phyloP scores from a whole-genome alignment of 2,888 invertebrate genomes.

The Leucophora obtusa region DNA sequence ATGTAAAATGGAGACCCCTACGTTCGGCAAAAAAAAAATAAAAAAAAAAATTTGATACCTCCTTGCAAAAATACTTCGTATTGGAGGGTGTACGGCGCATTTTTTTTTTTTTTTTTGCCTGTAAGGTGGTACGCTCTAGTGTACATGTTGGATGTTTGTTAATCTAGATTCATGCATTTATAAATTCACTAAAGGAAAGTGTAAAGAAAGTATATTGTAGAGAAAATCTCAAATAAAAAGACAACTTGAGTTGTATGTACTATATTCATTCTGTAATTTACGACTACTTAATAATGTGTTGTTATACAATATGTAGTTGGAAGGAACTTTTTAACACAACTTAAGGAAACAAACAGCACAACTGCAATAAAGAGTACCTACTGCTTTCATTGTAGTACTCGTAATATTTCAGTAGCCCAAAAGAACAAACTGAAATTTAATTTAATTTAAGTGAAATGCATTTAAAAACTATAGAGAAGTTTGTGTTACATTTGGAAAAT shows the following conservation, averaged over 20 bases:
- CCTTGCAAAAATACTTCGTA: too few relatives aligned
- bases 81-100: too few relatives aligned
- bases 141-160: not conserved
- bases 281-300: constrained; percentile 30
- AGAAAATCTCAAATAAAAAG: not conserved
- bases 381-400: not conserved
- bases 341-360: constrained; percentile 19
- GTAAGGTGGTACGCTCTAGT: too few relatives aligned
- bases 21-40: too few relatives aligned
- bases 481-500: too few relatives aligned
- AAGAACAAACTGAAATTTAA: constrained; percentile 22
- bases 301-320: not conserved
- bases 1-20: too few relatives aligned
- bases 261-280: constrained; percentile 32
- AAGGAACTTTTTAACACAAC: constrained; percentile 13
- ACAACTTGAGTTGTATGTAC: not conserved
- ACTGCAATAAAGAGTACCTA: not conserved
- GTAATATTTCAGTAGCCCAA: constrained; percentile 2
- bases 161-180: too few relatives aligned
- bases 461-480: not conserved
- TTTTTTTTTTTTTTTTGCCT: too few relatives aligned
- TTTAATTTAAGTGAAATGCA: constrained; percentile 31
- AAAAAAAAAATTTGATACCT: too few relatives aligned
- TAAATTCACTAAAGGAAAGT: not conserved
- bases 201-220: not conserved